Conservation (phyloP, 2,888 invertebrate species). For the Lasioglossum vierecki region DNA sequence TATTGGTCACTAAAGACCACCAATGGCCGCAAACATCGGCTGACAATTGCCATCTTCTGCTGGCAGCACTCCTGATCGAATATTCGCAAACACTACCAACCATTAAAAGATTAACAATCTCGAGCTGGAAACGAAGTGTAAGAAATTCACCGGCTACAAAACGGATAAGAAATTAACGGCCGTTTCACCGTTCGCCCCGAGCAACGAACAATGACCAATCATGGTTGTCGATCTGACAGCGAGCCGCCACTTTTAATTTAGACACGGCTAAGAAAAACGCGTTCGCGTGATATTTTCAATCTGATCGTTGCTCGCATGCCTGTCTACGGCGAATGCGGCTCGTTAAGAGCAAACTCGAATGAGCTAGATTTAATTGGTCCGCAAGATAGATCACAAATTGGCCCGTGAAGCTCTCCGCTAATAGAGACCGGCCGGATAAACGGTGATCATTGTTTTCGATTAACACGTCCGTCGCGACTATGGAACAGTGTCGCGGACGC, state of each 20-base stretch:
- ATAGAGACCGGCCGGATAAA: slow-evolving; percentile 20
- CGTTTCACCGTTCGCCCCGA: background rate
- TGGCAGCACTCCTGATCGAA: background rate
- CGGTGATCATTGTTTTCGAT: slow-evolving; percentile 20
- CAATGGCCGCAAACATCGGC: background rate
- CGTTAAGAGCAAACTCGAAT: background rate
- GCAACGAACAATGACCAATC: background rate
- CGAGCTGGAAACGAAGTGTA: background rate
- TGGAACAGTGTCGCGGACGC: background rate
- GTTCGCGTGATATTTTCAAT: slow-evolving; percentile 1
- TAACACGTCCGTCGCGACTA: background rate
- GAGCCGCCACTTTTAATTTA: background rate
- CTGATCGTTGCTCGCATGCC: background rate
- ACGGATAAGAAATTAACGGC: background rate
- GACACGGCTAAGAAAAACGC: background rate
- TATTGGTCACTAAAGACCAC: background rate
- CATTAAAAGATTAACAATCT: background rate
- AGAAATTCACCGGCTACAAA: background rate
- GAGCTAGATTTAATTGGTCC: slow-evolving; percentile 38
- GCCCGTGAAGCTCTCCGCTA: slow-evolving; percentile 14
- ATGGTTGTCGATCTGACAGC: background rate
- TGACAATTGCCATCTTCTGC: background rate
- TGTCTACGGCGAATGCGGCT: background rate
- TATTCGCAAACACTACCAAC: background rate
- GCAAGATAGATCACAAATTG: slow-evolving; percentile 24